Evolutionary conservation across 2,113 vertebrate genomes (phyloP).

Genomic region (Poicephalus meyeri): DNA sequence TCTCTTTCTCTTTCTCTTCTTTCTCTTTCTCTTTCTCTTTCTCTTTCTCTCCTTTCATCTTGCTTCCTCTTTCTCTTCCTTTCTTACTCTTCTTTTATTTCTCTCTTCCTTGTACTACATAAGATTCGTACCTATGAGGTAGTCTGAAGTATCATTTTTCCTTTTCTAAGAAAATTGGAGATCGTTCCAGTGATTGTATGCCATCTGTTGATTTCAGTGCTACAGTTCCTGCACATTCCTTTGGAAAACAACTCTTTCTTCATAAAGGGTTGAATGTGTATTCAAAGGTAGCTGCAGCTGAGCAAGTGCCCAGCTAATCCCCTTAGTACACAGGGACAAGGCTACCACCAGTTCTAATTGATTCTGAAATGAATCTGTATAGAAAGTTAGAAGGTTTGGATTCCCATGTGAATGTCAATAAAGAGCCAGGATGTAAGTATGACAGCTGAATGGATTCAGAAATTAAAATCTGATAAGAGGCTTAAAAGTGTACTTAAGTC

Average conservation of each 20-base stretch:
- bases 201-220: conserved; percentile 85
- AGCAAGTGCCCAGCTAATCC: conserved; percentile 86
- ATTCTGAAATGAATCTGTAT: conserved; percentile 89
- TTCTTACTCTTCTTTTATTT: rapidly evolving
- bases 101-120: neutral
- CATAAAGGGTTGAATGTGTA: conserved; percentile 71
- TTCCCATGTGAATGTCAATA: conserved; percentile 82
- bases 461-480: conserved; percentile 85
- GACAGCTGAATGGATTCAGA: conserved; percentile 81
- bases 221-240: conserved; percentile 74
- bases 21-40: rapidly evolving
- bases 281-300: conserved; percentile 78
- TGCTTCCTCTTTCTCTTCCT: rapidly evolving
- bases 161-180: conserved; percentile 62
- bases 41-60: rapidly evolving
- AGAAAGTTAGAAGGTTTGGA: conserved; percentile 86
- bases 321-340: conserved; percentile 82
- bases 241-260: conserved; percentile 75
- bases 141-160: conserved; percentile 34
- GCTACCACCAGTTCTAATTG: conserved; percentile 88
- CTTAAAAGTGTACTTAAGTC: conserved; percentile 83
- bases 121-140: neutral
- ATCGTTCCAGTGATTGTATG: conserved; percentile 73
- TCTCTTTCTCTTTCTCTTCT: rapidly evolving
- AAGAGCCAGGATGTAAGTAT: conserved; percentile 79